phyloP scores from a whole-genome alignment of 2,888 invertebrate genomes.

The Phymatocera aterrima region DNA sequence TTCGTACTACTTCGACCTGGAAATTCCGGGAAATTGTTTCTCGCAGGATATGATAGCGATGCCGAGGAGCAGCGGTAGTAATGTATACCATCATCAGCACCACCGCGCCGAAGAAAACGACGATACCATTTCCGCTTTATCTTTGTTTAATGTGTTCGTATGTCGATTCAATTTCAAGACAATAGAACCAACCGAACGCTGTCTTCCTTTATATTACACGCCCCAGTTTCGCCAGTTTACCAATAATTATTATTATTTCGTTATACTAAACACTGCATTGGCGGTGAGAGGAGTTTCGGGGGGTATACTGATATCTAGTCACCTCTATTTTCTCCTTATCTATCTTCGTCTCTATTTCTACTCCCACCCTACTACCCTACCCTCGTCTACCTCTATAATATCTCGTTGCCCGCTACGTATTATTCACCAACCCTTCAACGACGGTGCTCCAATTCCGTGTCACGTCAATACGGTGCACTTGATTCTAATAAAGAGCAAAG shows the following conservation, averaged over 20 bases:
- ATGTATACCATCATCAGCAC: background rate
- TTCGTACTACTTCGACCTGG: background rate
- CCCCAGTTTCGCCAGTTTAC: slow-evolving; percentile 56
- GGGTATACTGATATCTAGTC: background rate
- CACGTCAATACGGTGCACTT: too few species aligned
- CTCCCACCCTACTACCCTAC: too few species aligned
- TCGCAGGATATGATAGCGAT: background rate
- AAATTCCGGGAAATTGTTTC: slow-evolving; percentile 2
- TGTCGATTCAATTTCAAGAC: slow-evolving; percentile 56
- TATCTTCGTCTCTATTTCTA: slow-evolving; percentile 14
- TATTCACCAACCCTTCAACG: too few species aligned
- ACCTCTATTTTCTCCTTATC: background rate
- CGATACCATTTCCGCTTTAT: slow-evolving; percentile 35
- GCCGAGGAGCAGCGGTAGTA: background rate
- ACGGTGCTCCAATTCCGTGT: too few species aligned
- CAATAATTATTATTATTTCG: slow-evolving; percentile 57
- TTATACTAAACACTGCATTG: background rate
- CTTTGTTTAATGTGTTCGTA: slow-evolving; percentile 46
- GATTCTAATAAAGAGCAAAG: too few species aligned
- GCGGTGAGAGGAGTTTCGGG: slow-evolving; percentile 9
- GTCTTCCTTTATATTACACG: slow-evolving; percentile 45
- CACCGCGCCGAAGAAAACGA: slow-evolving; percentile 47
- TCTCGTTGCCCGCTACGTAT: too few species aligned
- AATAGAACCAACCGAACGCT: slow-evolving; percentile 47
- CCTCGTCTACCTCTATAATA: too few species aligned